These are phyloP conservation scores for Nephrotoma flavescens DNA, from an alignment of 2,888 invertebrate species.

Conservation along the genomic window DNA sequence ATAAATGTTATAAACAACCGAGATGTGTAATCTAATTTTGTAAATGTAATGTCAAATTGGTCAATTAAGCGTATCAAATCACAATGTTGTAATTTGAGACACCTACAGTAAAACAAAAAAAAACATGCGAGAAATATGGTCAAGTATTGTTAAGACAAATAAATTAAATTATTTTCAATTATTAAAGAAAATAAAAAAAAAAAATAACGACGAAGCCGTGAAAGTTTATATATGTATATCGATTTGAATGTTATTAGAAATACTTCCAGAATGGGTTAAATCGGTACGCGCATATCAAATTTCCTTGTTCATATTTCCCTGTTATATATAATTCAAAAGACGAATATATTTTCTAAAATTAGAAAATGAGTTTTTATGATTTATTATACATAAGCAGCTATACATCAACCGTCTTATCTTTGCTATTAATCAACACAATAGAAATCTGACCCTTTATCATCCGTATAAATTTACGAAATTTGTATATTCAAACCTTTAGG, in stretches of 20 bases:
- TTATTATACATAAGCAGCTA: not conserved
- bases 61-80: not conserved
- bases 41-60: not conserved
- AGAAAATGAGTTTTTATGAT: not conserved
- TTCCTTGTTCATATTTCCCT: not conserved
- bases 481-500: not conserved
- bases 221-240: not conserved
- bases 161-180: not conserved
- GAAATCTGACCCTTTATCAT: not conserved
- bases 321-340: not conserved
- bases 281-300: not conserved
- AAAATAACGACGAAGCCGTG: not conserved
- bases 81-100: not conserved
- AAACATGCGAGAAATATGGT: not conserved
- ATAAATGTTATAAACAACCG: not conserved
- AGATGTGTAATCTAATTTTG: not conserved
- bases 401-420: not conserved
- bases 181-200: not conserved
- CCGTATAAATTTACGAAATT: not conserved
- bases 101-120: not conserved
- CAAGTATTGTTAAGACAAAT: not conserved
- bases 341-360: not conserved
- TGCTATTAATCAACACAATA: not conserved
- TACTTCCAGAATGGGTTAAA: not conserved
- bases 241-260: not conserved